Conservation (phyloP, 2,797 vertebrate species). For the Tympanoctomys barrerae region DNA sequence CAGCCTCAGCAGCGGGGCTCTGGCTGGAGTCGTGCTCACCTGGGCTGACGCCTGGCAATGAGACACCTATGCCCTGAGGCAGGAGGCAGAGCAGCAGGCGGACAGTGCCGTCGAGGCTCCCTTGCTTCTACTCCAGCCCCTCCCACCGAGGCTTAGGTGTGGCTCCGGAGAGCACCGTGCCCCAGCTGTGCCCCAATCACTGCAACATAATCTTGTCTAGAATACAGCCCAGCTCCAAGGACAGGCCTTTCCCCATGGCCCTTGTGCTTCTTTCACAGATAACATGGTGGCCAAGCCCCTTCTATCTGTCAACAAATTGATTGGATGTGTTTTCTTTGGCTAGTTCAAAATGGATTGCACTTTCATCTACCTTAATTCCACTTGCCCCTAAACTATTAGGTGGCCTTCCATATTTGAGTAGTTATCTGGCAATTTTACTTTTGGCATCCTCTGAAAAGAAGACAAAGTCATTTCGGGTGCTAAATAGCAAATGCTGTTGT, state of each 20-base stretch:
- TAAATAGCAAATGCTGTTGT: neutral
- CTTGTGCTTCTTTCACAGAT: constrained; percentile 3
- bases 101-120: too few species aligned
- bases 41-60: neutral
- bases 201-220: neutral
- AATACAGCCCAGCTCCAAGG: neutral
- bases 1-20: neutral
- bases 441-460: neutral
- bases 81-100: neutral
- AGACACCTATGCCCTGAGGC: neutral
- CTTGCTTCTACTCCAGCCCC: neutral
- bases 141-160: neutral
- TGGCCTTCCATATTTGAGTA: neutral
- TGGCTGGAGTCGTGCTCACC: neutral
- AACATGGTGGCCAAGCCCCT: neutral
- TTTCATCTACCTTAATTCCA: constrained; percentile 17
- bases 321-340: neutral
- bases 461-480: neutral
- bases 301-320: neutral
- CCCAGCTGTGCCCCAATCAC: neutral
- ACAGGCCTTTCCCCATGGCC: neutral
- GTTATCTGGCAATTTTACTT: neutral
- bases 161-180: neutral
- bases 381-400: neutral
- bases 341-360: neutral